Conservation (phyloP, 2,888 invertebrate genomes). For the Hipparchia semele region DNA sequence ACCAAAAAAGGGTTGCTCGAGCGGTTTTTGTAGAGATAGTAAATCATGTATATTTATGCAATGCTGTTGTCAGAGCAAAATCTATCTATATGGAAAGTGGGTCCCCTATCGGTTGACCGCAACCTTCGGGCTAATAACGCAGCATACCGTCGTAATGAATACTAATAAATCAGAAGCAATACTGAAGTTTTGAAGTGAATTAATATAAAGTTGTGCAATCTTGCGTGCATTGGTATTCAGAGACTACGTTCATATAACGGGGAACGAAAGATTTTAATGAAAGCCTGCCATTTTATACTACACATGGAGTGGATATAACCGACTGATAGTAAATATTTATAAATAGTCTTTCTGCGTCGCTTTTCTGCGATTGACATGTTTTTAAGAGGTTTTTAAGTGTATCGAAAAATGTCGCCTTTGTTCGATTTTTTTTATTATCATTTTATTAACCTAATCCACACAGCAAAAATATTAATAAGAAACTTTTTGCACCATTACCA, state of each 20-base stretch:
- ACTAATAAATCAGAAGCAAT: conserved; percentile 74
- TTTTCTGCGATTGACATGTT: not conserved
- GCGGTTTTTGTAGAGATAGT: conserved; percentile 38
- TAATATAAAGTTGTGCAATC: conserved; percentile 80
- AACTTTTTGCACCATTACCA: too few species aligned
- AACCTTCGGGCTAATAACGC: conserved; percentile 48
- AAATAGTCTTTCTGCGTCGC: not conserved
- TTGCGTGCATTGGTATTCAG: conserved; percentile 75
- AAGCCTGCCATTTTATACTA: conserved; percentile 58
- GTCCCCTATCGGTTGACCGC: conserved; percentile 51
- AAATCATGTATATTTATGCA: conserved; percentile 46
- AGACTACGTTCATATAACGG: conserved; percentile 72
- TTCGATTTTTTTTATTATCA: too few species aligned
- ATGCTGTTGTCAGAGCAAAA: conserved; percentile 45
- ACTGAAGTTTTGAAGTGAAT: conserved; percentile 74
- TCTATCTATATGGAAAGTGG: conserved; percentile 59
- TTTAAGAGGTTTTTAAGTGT: too few species aligned
- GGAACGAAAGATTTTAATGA: conserved; percentile 80
- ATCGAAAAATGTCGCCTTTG: too few species aligned
- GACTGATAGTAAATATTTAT: not conserved
- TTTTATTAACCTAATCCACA: too few species aligned
- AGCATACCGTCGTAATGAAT: conserved; percentile 61
- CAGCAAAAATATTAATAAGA: too few species aligned
- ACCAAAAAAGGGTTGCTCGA: conserved; percentile 38
- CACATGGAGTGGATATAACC: conserved; percentile 52